phyloP scores from a whole-genome alignment of 2,888 invertebrate genomes.

The Sepiola atlantica region DNA sequence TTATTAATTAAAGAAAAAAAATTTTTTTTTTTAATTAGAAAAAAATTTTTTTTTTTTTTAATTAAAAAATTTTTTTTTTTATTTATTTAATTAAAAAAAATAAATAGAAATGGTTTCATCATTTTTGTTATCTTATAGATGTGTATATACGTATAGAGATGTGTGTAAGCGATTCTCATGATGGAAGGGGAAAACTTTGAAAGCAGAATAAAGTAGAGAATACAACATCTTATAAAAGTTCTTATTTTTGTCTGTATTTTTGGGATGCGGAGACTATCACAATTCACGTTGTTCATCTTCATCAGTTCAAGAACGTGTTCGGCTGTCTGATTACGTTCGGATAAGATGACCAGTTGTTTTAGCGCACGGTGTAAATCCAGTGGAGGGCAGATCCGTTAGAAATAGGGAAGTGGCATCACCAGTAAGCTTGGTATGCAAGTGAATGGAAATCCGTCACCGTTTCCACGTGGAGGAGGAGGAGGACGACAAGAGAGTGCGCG shows the following conservation, averaged over 20 bases:
- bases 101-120: no score
- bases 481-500: background rate
- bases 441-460: background rate
- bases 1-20: background rate
- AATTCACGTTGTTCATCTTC: no score
- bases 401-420: background rate
- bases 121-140: no score
- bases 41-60: background rate
- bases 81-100: no score
- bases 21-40: no score
- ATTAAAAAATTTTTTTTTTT: background rate
- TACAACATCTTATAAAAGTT: background rate
- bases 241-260: background rate
- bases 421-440: background rate
- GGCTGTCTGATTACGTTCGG: background rate
- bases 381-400: background rate
- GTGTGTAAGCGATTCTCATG: no score
- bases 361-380: background rate
- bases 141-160: no score
- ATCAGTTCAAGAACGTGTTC: no score
- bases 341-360: background rate
- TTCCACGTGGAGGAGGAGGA: background rate
- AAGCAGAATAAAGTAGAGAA: no score
- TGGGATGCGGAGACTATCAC: background rate
- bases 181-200: no score